Conservation (phyloP, 1,140 invertebrate genomes). For the Drosophila parabipectinata region DNA sequence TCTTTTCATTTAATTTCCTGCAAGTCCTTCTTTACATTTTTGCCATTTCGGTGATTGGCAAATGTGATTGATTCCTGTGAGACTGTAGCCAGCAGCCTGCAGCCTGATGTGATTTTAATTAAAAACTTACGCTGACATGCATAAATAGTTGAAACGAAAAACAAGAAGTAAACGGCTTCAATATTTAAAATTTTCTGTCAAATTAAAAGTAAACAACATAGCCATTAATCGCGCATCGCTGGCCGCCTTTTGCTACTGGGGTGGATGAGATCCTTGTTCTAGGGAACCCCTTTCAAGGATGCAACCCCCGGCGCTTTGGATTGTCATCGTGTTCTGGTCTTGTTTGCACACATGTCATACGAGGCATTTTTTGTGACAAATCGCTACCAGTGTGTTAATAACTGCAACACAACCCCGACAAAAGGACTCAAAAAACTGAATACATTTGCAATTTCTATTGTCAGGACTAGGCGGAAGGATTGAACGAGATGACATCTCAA, state of each 20-base stretch:
- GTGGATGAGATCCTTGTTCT: slow-evolving; percentile 27
- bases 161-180: slow-evolving; percentile 1
- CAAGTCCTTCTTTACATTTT: slow-evolving; percentile 52
- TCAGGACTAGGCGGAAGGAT: slow-evolving; percentile 6
- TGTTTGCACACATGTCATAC: slow-evolving; percentile 80
- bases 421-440: slow-evolving; percentile 11
- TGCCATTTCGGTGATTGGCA: slow-evolving; percentile 32
- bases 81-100: slow-evolving; percentile 27
- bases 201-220: slow-evolving; percentile 74
- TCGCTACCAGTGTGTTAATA: slow-evolving; percentile 77
- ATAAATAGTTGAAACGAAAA: slow-evolving; percentile 49
- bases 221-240: slow-evolving; percentile 44
- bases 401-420: slow-evolving; percentile 46
- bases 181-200: slow-evolving; percentile 62
- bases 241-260: slow-evolving; percentile 9
- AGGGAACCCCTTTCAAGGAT: slow-evolving; percentile 53
- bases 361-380: slow-evolving; percentile 70
- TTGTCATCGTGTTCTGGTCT: slow-evolving; percentile 49
- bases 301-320: slow-evolving; percentile 9
- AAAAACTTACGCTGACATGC: slow-evolving; percentile 69
- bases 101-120: slow-evolving; percentile 77
- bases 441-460: slow-evolving; percentile 33
- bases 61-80: slow-evolving; percentile 74
- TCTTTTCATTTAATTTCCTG: slow-evolving; percentile 47
- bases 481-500: slow-evolving; percentile 54